A percentile compares a stretch with the other conserved stretches of the same genome.
Conservation (phyloP, 2,113 vertebrate species). For the Hippocampus barbouri region DNA sequence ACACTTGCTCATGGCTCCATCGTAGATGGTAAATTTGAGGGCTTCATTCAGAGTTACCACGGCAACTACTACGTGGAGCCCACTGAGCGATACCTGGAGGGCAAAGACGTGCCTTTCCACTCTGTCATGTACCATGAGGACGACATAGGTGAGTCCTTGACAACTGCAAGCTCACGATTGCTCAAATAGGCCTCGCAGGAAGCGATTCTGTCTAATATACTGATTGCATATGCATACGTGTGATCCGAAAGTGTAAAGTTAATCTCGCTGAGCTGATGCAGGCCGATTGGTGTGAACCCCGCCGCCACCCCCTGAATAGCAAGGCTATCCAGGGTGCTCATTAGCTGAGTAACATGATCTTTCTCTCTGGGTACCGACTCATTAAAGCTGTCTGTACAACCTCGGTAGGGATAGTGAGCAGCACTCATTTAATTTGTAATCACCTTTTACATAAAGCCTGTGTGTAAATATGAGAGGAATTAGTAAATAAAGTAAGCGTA, state of each 20-base stretch:
- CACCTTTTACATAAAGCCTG: conserved; percentile 23
- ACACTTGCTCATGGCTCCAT: conserved; percentile 90
- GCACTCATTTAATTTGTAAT: conserved; percentile 27
- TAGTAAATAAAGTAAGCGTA: conserved; percentile 29
- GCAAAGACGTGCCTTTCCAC: conserved; percentile 86
- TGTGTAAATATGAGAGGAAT: not conserved
- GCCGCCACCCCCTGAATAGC: conserved; percentile 22
- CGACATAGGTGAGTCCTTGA: conserved; percentile 87
- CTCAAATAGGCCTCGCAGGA: conserved; percentile 11
- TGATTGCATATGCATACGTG: conserved; percentile 24
- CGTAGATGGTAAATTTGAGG: conserved; percentile 92
- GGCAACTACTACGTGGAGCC: conserved; percentile 95
- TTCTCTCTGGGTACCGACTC: conserved; percentile 44
- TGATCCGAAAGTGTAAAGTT: conserved; percentile 37
- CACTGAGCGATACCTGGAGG: conserved; percentile 87
- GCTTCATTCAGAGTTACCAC: conserved; percentile 88
- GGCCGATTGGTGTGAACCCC: conserved; percentile 38
- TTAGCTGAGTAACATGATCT: conserved; percentile 51
- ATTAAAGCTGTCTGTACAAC: conserved; percentile 40
- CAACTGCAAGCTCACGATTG: conserved; percentile 1
- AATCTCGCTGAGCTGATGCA: conserved; percentile 24
- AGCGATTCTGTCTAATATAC: conserved; percentile 12
- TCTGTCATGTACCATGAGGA: conserved; percentile 99
- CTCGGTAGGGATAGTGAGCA: conserved; percentile 33
- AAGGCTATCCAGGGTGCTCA: conserved; percentile 44